Evolutionary conservation across 2,888 invertebrate genomes (phyloP).

Genomic region (Acronicta alni): DNA sequence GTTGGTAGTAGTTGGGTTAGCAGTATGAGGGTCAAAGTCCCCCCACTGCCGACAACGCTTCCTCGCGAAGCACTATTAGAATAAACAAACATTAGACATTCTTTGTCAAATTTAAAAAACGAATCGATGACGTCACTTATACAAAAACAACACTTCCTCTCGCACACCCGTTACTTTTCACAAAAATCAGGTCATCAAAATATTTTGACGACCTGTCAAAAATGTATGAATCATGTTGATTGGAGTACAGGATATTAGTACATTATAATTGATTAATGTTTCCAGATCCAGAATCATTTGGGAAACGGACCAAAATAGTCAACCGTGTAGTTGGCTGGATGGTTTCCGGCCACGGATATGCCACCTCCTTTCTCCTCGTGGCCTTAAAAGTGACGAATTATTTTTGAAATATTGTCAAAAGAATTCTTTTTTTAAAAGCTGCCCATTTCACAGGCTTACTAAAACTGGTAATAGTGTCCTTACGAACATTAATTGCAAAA

Average conservation of each 20-base stretch:
- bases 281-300: constrained; percentile 51
- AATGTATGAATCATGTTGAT: constrained; percentile 57
- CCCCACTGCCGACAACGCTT: too few relatives aligned
- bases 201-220: constrained; percentile 51
- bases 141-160: constrained; percentile 44
- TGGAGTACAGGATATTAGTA: constrained; percentile 52
- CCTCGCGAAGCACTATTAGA: too few relatives aligned
- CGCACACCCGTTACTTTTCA: constrained; percentile 26
- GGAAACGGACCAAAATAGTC: constrained; percentile 29
- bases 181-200: constrained; percentile 53
- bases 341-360: background rate
- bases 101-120: constrained; percentile 9
- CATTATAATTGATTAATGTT: constrained; percentile 58
- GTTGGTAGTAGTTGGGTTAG: too few relatives aligned
- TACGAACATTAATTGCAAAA: too few relatives aligned
- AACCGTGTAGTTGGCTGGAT: background rate
- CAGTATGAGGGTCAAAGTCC: too few relatives aligned
- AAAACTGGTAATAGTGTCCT: too few relatives aligned
- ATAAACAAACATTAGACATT: background rate
- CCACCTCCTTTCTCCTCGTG: background rate
- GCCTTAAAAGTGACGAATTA: background rate
- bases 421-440: too few relatives aligned
- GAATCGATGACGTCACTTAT: constrained; percentile 16
- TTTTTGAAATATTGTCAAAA: constrained; percentile 1
- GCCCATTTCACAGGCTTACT: too few relatives aligned